Evolutionary conservation across 2,113 vertebrate species (phyloP).

Genomic region (Myotis lucifugus): DNA sequence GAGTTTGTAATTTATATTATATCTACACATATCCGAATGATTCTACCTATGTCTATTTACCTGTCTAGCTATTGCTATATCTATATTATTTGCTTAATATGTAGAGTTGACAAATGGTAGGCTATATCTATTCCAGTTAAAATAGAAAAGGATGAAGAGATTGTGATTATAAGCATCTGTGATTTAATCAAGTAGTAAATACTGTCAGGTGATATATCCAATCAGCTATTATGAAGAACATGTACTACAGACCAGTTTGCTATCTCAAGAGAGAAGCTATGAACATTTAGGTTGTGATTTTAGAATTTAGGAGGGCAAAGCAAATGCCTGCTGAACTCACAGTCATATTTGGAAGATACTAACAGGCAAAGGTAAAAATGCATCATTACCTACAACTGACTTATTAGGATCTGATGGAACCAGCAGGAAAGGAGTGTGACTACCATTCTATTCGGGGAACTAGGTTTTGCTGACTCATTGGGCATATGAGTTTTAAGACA

Average conservation of each 20-base stretch:
- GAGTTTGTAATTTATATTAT: background rate
- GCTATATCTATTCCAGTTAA: background rate
- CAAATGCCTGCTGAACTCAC: background rate
- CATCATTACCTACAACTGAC: background rate
- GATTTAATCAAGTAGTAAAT: background rate
- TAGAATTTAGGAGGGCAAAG: background rate
- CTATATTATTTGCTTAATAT: background rate
- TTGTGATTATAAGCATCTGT: background rate
- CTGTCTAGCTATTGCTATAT: background rate
- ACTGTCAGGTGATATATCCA: background rate
- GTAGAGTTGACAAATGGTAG: background rate
- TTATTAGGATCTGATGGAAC: background rate
- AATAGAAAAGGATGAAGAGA: background rate
- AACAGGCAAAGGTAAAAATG: no score
- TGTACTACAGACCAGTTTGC: background rate
- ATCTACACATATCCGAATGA: background rate
- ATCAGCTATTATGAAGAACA: background rate
- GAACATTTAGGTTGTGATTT: background rate
- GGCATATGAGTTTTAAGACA: background rate
- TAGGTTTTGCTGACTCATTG: background rate
- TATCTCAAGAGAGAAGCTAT: background rate
- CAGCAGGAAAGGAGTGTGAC: background rate
- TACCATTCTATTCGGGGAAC: rapidly evolving
- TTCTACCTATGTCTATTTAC: background rate
- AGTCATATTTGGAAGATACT: background rate